A percentile compares a stretch with the other conserved stretches of the same genome.
phyloP scores from a whole-genome alignment of 2,797 vertebrate genomes.

The Morus bassanus region DNA sequence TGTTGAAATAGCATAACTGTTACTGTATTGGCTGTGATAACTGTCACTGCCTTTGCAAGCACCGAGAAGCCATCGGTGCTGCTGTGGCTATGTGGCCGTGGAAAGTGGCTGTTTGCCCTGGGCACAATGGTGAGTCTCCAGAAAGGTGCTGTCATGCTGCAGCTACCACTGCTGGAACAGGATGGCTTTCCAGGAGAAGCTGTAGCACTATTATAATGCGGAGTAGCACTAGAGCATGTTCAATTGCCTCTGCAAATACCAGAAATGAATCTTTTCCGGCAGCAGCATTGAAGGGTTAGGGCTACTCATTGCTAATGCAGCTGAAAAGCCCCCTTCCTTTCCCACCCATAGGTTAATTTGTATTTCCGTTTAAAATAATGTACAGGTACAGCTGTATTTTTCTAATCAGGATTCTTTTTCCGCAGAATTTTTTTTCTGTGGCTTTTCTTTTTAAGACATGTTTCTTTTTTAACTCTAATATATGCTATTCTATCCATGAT shows the following conservation, averaged over 20 bases:
- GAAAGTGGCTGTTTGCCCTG: neutral
- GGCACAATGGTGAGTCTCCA: neutral
- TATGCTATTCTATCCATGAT: fast-evolving
- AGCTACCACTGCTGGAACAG: neutral
- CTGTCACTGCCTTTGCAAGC: neutral
- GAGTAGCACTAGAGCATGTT: neutral
- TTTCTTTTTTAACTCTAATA: neutral
- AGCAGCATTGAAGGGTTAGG: neutral
- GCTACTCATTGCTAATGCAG: neutral
- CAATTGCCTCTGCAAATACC: neutral
- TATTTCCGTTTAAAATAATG: neutral
- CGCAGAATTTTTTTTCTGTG: neutral
- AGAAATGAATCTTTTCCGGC: neutral
- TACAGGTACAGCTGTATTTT: neutral
- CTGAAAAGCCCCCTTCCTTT: neutral
- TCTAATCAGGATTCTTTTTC: neutral
- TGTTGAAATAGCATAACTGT: neutral
- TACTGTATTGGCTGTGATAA: neutral
- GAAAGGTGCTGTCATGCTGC: neutral
- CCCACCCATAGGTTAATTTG: neutral
- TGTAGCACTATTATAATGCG: neutral
- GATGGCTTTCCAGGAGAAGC: neutral
- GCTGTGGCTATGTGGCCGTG: neutral
- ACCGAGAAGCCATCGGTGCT: fast-evolving
- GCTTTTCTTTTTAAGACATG: neutral